A percentile compares a stretch with the other conserved stretches of the same genome.
Conservation (phyloP, 2,113 vertebrate genomes). For the Mustelus asterias region DNA sequence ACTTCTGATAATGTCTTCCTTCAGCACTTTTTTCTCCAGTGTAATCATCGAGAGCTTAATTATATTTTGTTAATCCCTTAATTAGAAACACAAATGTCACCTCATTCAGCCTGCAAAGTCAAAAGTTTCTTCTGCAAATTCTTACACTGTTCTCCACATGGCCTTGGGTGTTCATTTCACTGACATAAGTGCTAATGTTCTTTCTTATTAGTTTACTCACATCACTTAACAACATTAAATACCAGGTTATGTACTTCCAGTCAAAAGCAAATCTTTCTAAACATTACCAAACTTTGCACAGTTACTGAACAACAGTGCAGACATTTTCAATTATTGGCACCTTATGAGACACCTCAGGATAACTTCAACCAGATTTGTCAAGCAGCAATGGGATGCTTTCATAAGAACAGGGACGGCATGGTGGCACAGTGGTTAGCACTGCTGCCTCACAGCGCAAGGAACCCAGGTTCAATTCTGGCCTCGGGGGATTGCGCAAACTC, state of each 20-base stretch:
- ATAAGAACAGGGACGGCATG: background rate
- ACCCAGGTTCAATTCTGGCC: too few species aligned
- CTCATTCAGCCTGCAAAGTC: background rate
- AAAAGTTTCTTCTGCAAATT: constrained; percentile 7
- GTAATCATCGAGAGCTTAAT: background rate
- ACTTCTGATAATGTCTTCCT: background rate
- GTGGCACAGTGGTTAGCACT: too few species aligned
- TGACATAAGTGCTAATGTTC: background rate
- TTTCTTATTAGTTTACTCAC: background rate
- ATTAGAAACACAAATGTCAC: background rate
- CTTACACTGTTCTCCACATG: background rate
- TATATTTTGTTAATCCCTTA: background rate
- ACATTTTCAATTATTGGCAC: background rate
- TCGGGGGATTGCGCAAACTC: too few species aligned
- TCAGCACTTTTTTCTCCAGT: background rate
- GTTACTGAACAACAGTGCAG: background rate
- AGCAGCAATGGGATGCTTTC: background rate
- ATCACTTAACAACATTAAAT: background rate
- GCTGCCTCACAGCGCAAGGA: too few species aligned
- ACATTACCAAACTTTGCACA: background rate
- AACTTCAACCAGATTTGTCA: background rate
- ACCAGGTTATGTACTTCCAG: background rate
- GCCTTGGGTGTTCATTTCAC: background rate
- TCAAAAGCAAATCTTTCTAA: constrained; percentile 15
- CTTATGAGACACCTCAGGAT: too few species aligned